Percentiles rank a stretch among this genome's conserved stretches.
phyloP scores from a whole-genome alignment of 2,888 invertebrate species.

The Diplolepis rosae region DNA sequence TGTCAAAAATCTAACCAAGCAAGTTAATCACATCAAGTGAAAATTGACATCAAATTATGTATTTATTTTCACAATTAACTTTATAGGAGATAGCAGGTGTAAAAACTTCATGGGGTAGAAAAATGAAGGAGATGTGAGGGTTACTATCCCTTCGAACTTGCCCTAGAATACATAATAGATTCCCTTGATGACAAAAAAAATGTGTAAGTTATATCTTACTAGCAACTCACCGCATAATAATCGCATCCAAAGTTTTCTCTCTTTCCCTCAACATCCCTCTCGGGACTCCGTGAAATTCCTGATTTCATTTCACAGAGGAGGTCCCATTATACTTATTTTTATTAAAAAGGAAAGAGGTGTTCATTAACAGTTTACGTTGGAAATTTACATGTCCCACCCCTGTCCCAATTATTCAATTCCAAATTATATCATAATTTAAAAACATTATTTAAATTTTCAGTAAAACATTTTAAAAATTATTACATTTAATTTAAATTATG shows the following conservation, averaged over 20 bases:
- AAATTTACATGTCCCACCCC: too few species aligned
- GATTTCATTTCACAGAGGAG: neutral
- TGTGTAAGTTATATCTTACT: conserved; percentile 4
- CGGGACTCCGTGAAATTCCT: neutral
- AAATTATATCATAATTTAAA: too few species aligned
- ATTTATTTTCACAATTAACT: neutral
- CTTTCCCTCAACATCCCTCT: neutral
- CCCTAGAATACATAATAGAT: conserved; percentile 10
- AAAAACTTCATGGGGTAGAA: neutral
- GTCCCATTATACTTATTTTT: neutral
- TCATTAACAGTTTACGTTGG: too few species aligned
- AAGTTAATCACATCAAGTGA: neutral
- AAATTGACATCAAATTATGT: conserved; percentile 35
- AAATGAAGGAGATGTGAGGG: neutral
- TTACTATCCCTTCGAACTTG: conserved; percentile 14
- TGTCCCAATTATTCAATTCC: too few species aligned
- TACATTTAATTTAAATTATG: too few species aligned
- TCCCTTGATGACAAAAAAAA: neutral
- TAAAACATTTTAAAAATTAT: too few species aligned
- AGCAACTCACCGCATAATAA: conserved; percentile 18
- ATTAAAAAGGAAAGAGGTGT: neutral
- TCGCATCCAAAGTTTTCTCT: conserved; percentile 1
- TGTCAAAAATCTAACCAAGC: neutral
- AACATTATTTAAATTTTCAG: too few species aligned
- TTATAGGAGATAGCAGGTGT: neutral